A percentile compares a stretch with the other conserved stretches of the same genome.
These are phyloP conservation scores for Lathronympha strigana DNA, from an alignment of 2,888 invertebrate genomes.

Conservation along the genomic window DNA sequence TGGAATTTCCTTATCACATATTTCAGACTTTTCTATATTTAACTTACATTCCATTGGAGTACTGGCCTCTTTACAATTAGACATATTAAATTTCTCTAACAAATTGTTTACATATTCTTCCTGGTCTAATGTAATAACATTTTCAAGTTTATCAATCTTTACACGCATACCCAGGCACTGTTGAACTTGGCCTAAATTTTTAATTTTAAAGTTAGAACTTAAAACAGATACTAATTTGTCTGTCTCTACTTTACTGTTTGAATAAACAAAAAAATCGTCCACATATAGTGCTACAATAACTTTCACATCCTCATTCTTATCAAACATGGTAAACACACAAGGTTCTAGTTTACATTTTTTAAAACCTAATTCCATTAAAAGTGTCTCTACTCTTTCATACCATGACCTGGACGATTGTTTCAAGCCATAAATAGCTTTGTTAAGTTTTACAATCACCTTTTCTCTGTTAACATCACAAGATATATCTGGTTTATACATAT, in stretches of 20 bases:
- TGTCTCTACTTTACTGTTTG: slow-evolving; percentile 20
- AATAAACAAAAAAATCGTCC: slow-evolving; percentile 43
- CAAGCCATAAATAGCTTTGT: slow-evolving; percentile 27
- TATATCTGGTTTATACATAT: slow-evolving; percentile 29
- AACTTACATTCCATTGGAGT: slow-evolving; percentile 37
- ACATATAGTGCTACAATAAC: slow-evolving; percentile 41
- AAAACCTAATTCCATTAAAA: slow-evolving; percentile 16
- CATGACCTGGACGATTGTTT: slow-evolving; percentile 37
- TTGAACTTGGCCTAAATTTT: not conserved
- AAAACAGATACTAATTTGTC: slow-evolving; percentile 2
- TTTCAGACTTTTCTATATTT: not conserved
- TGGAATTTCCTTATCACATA: not conserved
- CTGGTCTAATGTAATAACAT: not conserved
- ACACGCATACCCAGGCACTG: not conserved
- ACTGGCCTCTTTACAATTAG: slow-evolving; percentile 25
- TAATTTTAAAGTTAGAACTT: not conserved
- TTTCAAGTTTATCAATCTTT: not conserved
- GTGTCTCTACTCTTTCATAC: slow-evolving; percentile 36
- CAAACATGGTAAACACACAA: slow-evolving; percentile 40
- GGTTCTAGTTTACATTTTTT: slow-evolving; percentile 32
- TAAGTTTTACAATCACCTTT: slow-evolving; percentile 28
- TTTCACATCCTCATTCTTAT: slow-evolving; percentile 32
- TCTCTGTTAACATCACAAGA: slow-evolving; percentile 1
- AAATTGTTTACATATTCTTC: not conserved
- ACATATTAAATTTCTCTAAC: slow-evolving; percentile 36